Conservation (phyloP, 1,140 invertebrate species). For the Belonocnema kinseyi region DNA sequence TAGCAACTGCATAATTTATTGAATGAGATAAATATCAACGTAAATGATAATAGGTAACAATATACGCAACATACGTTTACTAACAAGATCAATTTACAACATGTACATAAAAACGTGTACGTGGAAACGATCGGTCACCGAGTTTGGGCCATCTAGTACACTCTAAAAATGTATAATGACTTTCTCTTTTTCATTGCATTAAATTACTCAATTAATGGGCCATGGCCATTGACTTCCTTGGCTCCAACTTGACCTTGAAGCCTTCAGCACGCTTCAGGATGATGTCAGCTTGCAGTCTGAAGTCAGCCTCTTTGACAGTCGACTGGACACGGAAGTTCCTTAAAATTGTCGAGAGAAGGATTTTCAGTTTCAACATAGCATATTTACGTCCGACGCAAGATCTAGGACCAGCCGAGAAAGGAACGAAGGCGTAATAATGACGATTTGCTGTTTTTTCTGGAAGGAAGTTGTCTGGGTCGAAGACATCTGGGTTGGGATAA, state of each 20-base stretch:
- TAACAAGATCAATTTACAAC: slow-evolving; percentile 63
- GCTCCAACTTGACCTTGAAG: slow-evolving; percentile 83
- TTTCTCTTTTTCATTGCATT: not conserved
- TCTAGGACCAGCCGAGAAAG: slow-evolving; percentile 90
- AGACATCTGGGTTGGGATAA: slow-evolving; percentile 87
- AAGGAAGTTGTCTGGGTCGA: slow-evolving; percentile 90
- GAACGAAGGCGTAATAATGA: slow-evolving; percentile 90
- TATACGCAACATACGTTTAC: slow-evolving; percentile 50
- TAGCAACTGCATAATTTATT: slow-evolving; percentile 67
- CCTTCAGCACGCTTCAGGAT: slow-evolving; percentile 89
- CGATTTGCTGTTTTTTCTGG: slow-evolving; percentile 84
- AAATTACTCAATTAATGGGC: slow-evolving; percentile 36
- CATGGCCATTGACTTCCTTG: slow-evolving; percentile 75
- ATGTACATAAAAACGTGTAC: slow-evolving; percentile 53
- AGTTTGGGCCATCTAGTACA: not conserved
- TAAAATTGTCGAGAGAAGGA: slow-evolving; percentile 90
- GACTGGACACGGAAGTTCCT: slow-evolving; percentile 86
- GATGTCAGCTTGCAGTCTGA: slow-evolving; percentile 86
- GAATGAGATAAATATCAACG: slow-evolving; percentile 66
- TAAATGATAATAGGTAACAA: slow-evolving; percentile 48
- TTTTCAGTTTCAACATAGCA: slow-evolving; percentile 90
- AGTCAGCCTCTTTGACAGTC: slow-evolving; percentile 82
- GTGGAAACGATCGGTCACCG: not conserved
- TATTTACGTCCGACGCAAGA: slow-evolving; percentile 93
- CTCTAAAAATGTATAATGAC: not conserved